These are phyloP conservation scores for Machimus atricapillus DNA, from an alignment of 2,888 invertebrate genomes.

Conservation along the genomic window DNA sequence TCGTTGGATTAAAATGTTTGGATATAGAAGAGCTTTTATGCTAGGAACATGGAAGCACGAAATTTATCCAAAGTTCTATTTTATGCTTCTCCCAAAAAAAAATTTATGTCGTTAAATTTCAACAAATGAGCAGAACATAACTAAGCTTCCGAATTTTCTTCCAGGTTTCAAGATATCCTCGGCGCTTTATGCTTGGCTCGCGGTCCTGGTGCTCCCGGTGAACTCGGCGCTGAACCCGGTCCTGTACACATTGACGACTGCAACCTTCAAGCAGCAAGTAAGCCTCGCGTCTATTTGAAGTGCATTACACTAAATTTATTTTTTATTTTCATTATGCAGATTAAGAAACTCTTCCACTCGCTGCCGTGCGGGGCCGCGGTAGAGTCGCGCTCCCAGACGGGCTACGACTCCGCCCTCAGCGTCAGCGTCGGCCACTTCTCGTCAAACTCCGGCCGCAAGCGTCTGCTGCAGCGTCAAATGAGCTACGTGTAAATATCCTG, in stretches of 20 bases:
- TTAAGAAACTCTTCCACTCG: constrained; percentile 53
- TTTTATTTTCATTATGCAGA: neutral
- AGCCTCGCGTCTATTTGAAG: neutral
- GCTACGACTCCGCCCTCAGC: constrained; percentile 63
- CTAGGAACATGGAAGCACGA: neutral
- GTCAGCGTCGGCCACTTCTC: constrained; percentile 63
- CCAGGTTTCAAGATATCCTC: constrained; percentile 66
- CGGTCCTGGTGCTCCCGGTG: constrained; percentile 68
- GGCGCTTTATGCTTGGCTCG: constrained; percentile 68
- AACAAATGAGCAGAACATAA: neutral
- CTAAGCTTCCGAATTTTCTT: neutral
- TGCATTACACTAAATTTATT: neutral
- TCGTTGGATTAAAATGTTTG: too few relatives aligned
- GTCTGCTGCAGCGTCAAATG: constrained; percentile 59
- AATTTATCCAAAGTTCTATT: neutral
- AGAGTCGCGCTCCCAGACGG: constrained; percentile 58
- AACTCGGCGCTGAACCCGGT: constrained; percentile 70
- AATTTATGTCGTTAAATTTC: neutral
- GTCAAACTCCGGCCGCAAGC: constrained; percentile 57
- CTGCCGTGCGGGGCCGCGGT: constrained; percentile 50
- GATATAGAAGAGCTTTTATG: neutral
- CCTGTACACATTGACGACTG: constrained; percentile 69
- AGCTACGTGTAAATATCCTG: constrained; percentile 44
- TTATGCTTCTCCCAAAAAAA: neutral
- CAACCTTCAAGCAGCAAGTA: constrained; percentile 68